Conservation (phyloP, 2,113 vertebrate genomes). For the Dromiciops gliroides region DNA sequence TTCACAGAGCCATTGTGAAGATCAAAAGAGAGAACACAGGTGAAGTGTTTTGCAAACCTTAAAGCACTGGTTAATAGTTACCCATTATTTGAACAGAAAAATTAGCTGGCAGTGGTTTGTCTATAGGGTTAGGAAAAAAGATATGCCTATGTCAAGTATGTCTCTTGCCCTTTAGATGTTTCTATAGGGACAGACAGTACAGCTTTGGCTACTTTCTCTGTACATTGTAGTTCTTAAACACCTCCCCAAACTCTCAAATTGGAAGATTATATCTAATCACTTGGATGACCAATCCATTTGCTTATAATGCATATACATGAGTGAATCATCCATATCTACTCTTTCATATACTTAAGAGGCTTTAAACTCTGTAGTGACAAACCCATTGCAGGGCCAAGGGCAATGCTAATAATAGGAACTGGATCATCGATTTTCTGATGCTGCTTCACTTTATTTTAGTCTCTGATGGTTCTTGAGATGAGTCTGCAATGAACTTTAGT, state of each 20-base stretch:
- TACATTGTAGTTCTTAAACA: background rate
- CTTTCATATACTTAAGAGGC: background rate
- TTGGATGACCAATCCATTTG: background rate
- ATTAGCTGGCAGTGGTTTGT: background rate
- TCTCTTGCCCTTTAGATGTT: constrained; percentile 22
- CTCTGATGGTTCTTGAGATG: background rate
- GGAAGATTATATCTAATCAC: background rate
- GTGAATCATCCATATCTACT: background rate
- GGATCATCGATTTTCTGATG: background rate
- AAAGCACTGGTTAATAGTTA: background rate
- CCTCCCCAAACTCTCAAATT: background rate
- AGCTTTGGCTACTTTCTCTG: background rate
- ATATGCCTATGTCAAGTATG: background rate
- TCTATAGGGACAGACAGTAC: background rate
- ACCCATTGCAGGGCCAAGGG: background rate
- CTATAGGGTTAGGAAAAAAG: background rate
- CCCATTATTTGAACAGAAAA: background rate
- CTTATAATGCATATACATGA: background rate
- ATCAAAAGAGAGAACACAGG: background rate
- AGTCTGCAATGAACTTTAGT: rapidly evolving
- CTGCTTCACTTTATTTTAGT: background rate
- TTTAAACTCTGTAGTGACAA: too few species aligned
- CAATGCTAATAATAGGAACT: background rate
- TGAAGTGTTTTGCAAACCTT: background rate
- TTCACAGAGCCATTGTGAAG: background rate